Percentiles rank a stretch among this genome's conserved stretches.
phyloP scores from a whole-genome alignment of 2,113 vertebrate species.

The Trinectes maculatus region DNA sequence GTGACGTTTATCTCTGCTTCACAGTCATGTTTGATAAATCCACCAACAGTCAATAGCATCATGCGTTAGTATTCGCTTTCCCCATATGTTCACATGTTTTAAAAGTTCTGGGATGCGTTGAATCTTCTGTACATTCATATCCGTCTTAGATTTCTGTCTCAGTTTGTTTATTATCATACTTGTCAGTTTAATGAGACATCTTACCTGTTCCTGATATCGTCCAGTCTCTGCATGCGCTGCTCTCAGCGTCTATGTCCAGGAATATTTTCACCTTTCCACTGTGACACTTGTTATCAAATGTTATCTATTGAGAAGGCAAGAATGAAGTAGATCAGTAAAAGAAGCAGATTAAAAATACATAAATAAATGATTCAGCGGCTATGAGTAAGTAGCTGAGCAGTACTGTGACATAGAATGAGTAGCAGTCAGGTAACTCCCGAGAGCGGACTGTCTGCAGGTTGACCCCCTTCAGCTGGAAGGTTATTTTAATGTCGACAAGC shows the following conservation, averaged over 20 bases:
- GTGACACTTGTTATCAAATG: slow-evolving; percentile 91
- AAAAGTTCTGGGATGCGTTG: too few species aligned
- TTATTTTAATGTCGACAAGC: slow-evolving; percentile 89
- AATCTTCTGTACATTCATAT: too few species aligned
- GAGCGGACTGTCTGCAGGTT: slow-evolving; percentile 91
- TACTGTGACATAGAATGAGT: slow-evolving; percentile 88
- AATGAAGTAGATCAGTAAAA: not conserved
- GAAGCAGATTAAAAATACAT: not conserved
- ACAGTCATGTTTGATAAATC: slow-evolving; percentile 43
- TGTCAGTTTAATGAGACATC: not conserved
- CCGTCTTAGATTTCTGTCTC: too few species aligned
- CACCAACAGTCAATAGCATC: not conserved
- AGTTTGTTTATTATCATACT: too few species aligned
- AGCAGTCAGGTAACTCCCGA: slow-evolving; percentile 93
- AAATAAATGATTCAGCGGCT: too few species aligned
- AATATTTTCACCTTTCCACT: slow-evolving; percentile 94
- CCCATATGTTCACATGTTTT: too few species aligned
- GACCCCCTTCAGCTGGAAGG: slow-evolving; percentile 91
- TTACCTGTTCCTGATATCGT: slow-evolving; percentile 90
- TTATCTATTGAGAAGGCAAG: slow-evolving; percentile 82
- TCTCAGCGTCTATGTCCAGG: slow-evolving; percentile 88
- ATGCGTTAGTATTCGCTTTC: too few species aligned
- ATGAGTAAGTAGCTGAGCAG: slow-evolving; percentile 11
- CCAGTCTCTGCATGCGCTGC: slow-evolving; percentile 88
- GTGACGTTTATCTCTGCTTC: slow-evolving; percentile 44